phyloP scores from a whole-genome alignment of 35 echinoderm and acorn worm genomes.

The Acanthaster planci region DNA sequence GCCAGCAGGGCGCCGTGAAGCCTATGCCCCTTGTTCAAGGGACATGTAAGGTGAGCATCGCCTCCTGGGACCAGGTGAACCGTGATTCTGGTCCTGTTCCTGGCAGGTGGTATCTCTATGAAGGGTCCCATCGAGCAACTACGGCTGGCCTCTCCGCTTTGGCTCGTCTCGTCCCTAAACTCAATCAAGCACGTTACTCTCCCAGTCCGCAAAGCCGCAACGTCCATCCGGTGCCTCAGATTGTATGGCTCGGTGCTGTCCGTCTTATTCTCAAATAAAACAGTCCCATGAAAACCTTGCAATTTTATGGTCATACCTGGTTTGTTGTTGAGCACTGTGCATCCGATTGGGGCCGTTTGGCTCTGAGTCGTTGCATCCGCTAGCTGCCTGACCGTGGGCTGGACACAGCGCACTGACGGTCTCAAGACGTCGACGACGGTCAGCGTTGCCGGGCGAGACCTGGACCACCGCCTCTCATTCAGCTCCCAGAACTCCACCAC shows the following conservation, averaged over 20 bases:
- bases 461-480: slow-evolving; percentile 41
- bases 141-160: background rate
- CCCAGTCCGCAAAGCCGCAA: slow-evolving; percentile 14
- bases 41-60: background rate
- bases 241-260: slow-evolving; percentile 26
- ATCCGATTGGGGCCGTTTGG: background rate
- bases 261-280: background rate
- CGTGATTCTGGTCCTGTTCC: slow-evolving; percentile 1
- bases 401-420: slow-evolving; percentile 10
- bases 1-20: background rate
- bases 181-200: slow-evolving; percentile 27
- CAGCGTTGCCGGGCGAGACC: slow-evolving; percentile 30
- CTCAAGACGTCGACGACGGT: slow-evolving; percentile 21
- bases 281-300: slow-evolving; percentile 28
- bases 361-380: background rate
- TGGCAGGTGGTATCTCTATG: slow-evolving; percentile 13
- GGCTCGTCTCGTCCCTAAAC: slow-evolving; percentile 6
- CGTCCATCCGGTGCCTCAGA: background rate
- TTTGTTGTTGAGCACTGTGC: slow-evolving; percentile 18
- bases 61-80: background rate
- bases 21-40: slow-evolving; percentile 27
- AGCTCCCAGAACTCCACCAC: slow-evolving; percentile 58
- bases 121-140: slow-evolving; percentile 46
- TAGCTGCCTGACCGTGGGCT: slow-evolving; percentile 2
- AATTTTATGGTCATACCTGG: slow-evolving; percentile 14